Percentiles rank a stretch among this genome's conserved stretches.
These are phyloP conservation scores for Ivindomyrus marchei DNA, from an alignment of 2,113 vertebrate species.

Conservation along the genomic window DNA sequence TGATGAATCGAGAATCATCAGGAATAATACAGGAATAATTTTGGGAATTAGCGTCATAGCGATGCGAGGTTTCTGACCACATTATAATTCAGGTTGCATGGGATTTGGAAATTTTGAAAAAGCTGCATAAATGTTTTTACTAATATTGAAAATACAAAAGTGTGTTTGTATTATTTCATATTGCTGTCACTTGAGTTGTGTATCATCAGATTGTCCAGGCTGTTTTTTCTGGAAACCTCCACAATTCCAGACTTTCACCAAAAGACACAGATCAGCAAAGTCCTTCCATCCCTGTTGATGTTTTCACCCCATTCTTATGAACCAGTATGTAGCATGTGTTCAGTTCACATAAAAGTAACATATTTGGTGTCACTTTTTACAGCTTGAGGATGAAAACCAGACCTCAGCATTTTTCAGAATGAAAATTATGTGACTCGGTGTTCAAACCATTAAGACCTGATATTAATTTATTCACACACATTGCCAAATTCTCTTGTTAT, in stretches of 20 bases:
- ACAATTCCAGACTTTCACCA: neutral
- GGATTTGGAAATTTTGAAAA: neutral
- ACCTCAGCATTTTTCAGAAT: neutral
- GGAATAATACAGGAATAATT: no score
- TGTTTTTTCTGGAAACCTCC: neutral
- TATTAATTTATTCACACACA: neutral
- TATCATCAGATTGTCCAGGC: neutral
- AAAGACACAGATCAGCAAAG: neutral
- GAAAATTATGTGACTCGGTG: neutral
- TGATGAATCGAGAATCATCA: neutral
- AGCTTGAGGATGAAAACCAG: neutral
- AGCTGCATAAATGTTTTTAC: neutral
- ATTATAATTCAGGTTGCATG: neutral
- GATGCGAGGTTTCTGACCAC: neutral
- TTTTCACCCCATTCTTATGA: neutral
- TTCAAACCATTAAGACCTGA: neutral
- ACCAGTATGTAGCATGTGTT: neutral
- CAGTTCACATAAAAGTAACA: neutral
- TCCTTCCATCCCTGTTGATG: neutral
- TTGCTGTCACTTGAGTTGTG: neutral
- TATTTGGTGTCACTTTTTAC: neutral
- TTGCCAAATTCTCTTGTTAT: neutral
- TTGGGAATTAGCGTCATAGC: neutral
- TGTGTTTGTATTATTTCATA: neutral
- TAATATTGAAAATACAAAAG: neutral